Percentiles rank a stretch among this genome's conserved stretches.
phyloP scores from a whole-genome alignment of 2,113 vertebrate species.

The Alaudala cheleensis region DNA sequence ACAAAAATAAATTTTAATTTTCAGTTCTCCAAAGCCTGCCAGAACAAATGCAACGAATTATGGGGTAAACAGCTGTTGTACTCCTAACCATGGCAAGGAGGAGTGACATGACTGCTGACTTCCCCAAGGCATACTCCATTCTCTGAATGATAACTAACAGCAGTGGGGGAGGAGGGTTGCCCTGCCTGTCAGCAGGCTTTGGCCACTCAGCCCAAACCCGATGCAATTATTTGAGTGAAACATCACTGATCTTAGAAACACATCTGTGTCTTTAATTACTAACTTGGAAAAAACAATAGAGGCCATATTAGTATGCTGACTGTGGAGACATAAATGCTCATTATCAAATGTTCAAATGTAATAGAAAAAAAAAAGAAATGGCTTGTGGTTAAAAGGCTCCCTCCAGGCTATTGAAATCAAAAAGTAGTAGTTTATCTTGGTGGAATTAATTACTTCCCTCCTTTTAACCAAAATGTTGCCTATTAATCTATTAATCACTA shows the following conservation, averaged over 20 bases:
- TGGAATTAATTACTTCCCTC: conserved; percentile 18
- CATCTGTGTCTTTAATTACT: conserved; percentile 55
- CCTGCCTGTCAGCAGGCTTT: conserved; percentile 1
- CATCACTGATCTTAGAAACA: conserved; percentile 19
- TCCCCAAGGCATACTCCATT: background rate
- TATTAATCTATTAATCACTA: conserved; percentile 14
- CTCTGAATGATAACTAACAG: background rate
- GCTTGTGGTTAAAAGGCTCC: conserved; percentile 22
- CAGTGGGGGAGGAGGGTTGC: background rate
- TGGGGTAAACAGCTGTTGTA: conserved; percentile 22
- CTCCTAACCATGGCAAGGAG: background rate
- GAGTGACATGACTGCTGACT: conserved; percentile 26
- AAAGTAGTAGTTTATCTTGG: conserved; percentile 45
- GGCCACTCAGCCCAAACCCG: background rate
- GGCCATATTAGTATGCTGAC: conserved; percentile 27
- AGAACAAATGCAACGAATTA: background rate
- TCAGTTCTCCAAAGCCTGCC: background rate
- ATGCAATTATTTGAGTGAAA: background rate
- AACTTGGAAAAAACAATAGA: conserved; percentile 22
- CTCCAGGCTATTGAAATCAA: conserved; percentile 32
- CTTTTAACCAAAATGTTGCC: conserved; percentile 2
- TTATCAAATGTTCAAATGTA: conserved; percentile 40
- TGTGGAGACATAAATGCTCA: background rate
- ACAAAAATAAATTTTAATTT: conserved; percentile 27
- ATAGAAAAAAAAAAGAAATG: conserved; percentile 35